Evolutionary conservation across 2,113 vertebrate species (phyloP).

Genomic region (Vimba vimba): DNA sequence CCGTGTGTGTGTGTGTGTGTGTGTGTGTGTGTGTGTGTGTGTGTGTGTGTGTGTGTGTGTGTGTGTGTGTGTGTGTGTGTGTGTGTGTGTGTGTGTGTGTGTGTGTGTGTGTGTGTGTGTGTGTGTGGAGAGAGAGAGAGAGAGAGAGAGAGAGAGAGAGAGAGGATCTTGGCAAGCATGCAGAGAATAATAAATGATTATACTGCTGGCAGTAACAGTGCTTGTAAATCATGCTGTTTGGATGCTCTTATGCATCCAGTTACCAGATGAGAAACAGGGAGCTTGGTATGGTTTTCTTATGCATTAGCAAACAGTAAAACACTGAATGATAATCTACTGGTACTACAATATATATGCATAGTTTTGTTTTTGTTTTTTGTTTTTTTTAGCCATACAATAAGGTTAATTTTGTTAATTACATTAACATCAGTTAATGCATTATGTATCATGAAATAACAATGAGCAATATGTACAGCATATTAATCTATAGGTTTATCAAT

Average conservation of each 20-base stretch:
- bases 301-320: conserved; percentile 51
- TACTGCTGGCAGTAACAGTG: conserved; percentile 50
- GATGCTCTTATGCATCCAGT: conserved; percentile 57
- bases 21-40: conserved; percentile 20
- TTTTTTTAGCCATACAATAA: neutral
- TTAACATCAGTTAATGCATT: no score
- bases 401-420: neutral
- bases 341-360: neutral
- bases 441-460: no score
- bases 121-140: no score
- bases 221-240: conserved; percentile 60
- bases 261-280: conserved; percentile 62
- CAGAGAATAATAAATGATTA: conserved; percentile 65
- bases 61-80: neutral
- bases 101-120: neutral
- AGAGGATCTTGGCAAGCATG: conserved; percentile 58
- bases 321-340: conserved; percentile 47
- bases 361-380: no score
- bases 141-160: conserved; percentile 39
- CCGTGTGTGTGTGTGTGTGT: conserved; percentile 40
- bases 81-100: conserved; percentile 51
- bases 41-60: conserved; percentile 47
- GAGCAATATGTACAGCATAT: no score
- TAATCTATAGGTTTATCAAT: no score
- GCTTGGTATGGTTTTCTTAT: conserved; percentile 52